Evolutionary conservation across 2,113 vertebrate species (phyloP), one percentile per base, ranked within the genome.

Genomic region (Entomyzon cyanotis): DNA sequence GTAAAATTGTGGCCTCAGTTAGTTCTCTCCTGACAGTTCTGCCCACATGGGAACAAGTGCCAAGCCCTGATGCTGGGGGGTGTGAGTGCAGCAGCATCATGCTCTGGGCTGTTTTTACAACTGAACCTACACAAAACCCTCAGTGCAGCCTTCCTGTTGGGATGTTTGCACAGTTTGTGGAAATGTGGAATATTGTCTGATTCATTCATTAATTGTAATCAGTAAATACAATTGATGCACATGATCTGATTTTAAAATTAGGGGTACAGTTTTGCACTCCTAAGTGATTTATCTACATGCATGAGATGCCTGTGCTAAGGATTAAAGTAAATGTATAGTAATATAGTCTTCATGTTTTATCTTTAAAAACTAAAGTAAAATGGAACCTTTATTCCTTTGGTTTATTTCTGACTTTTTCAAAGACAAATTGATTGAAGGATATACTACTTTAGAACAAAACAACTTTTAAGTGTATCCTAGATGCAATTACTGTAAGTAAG

Each of bases 51-150:
- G 19, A 63, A 18, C 25, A 39, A 23, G 58, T 19, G 41, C 44
- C 60, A 22, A 86, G 53, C 37, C n/a, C n/a, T 35, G 68, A 4
- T 42, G 15, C 41, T 12, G 44, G 21, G 10, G 15, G 30, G 18
- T 3, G 12, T 14, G 58, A 77, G 33, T 18, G 24, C 1, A 0
- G n/a, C 21, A 28, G 8, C 1, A 1, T 31, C 0, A 0, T 20
- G 19, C 25, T 89, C 53, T 42, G 44, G 17, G 63, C 59, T 73
- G 24, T 44, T 69, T 42, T 49, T 84, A 49, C 21, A 23, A 1
- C 5, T 65, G 41, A 53, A 44, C 31, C 68, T 14, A 20, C 83
- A 50, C 56, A 15, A 39, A 56, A 23, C 22, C 65, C 70, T 55
- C 28, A 17, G 3, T 49, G 76, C 77, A 59, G 39, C 23, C 31